Percentiles rank a stretch among this genome's conserved stretches.
These are phyloP conservation scores for Chaetodon trifascialis DNA, from an alignment of 2,113 vertebrate genomes.

Conservation along the genomic window DNA sequence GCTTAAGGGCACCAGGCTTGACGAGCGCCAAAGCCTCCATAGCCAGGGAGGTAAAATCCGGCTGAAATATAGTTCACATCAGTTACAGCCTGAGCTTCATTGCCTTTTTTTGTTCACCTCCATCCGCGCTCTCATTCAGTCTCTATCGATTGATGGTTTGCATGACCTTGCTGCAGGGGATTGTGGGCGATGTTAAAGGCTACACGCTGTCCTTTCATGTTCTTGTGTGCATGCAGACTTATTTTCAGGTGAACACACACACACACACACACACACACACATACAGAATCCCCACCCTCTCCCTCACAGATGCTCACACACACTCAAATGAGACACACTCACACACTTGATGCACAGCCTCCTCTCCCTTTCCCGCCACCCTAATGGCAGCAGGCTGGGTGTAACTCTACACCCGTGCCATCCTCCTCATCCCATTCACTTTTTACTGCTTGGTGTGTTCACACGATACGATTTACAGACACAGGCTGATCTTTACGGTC, in stretches of 20 bases:
- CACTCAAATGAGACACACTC: neutral
- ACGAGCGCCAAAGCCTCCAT: neutral
- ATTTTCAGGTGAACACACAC: slow-evolving; percentile 50
- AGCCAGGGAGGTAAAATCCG: slow-evolving; percentile 24
- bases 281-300: neutral
- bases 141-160: slow-evolving; percentile 67
- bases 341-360: slow-evolving; percentile 40
- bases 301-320: slow-evolving; percentile 4
- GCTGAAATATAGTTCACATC: slow-evolving; percentile 31
- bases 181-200: slow-evolving; percentile 58
- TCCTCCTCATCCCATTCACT: slow-evolving; percentile 51
- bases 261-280: slow-evolving; percentile 28
- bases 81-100: slow-evolving; percentile 14
- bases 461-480: neutral
- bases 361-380: slow-evolving; percentile 33
- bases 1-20: neutral
- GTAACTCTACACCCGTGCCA: slow-evolving; percentile 60
- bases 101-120: slow-evolving; percentile 46
- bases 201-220: slow-evolving; percentile 40
- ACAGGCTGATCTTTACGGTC: neutral
- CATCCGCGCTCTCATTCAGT: slow-evolving; percentile 68
- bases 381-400: slow-evolving; percentile 55
- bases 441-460: slow-evolving; percentile 30
- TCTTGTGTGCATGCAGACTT: slow-evolving; percentile 56
- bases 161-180: slow-evolving; percentile 77